Conservation (phyloP, 2,113 vertebrate genomes). For the Osmerus eperlanus region DNA sequence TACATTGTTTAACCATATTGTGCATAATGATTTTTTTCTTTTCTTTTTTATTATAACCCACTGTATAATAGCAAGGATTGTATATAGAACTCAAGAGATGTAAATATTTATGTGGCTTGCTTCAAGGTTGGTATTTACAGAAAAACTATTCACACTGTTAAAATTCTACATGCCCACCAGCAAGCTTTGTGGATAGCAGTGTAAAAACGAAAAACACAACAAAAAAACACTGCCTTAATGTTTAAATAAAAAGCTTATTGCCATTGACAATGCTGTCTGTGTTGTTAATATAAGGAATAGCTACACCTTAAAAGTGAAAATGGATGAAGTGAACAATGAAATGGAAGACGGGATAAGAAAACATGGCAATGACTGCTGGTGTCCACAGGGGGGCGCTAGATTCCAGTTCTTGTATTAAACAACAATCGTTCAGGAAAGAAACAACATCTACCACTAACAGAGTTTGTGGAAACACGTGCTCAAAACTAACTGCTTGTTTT, state of each 20-base stretch:
- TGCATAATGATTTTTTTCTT: conserved; percentile 66
- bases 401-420: not conserved
- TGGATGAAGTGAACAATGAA: too few species aligned
- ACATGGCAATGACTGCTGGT: too few species aligned
- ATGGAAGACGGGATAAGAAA: too few species aligned
- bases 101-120: conserved; percentile 84
- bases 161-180: conserved; percentile 75
- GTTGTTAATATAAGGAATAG: conserved; percentile 1
- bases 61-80: conserved; percentile 76
- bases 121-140: conserved; percentile 71
- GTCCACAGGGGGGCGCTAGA: not conserved
- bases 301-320: too few species aligned
- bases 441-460: too few species aligned
- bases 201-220: conserved; percentile 55
- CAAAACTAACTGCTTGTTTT: too few species aligned
- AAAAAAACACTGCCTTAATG: conserved; percentile 78
- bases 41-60: conserved; percentile 64
- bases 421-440: too few species aligned
- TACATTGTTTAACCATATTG: conserved; percentile 71
- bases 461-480: too few species aligned
- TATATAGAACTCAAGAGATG: conserved; percentile 78
- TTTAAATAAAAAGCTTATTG: conserved; percentile 82
- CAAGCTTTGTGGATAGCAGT: conserved; percentile 78
- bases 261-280: conserved; percentile 58
- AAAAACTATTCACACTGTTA: conserved; percentile 75